Percentiles rank a stretch among this genome's conserved stretches.
phyloP scores from a whole-genome alignment of 2,888 invertebrate species.

The Periphyllus acericola region DNA sequence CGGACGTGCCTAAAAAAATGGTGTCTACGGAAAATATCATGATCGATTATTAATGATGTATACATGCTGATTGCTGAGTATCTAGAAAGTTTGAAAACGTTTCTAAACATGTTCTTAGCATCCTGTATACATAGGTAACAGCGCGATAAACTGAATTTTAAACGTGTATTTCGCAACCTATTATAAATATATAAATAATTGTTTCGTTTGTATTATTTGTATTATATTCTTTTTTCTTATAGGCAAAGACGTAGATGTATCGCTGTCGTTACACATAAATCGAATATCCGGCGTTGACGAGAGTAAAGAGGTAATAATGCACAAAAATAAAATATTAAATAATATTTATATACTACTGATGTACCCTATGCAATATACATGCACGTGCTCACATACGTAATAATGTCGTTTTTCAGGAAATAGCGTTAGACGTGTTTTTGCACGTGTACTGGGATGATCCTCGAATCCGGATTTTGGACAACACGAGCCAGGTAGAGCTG shows the following conservation, averaged over 20 bases:
- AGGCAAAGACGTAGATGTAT: conserved; percentile 72
- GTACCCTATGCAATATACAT: not conserved
- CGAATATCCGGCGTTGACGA: conserved; percentile 75
- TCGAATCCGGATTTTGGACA: conserved; percentile 67
- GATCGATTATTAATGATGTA: not conserved
- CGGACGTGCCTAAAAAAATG: not conserved
- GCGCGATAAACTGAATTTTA: not conserved
- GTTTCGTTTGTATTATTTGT: not conserved
- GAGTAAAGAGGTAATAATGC: conserved; percentile 72
- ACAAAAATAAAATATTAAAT: conserved; percentile 14
- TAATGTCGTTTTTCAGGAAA: conserved; percentile 69
- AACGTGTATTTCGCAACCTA: too few species aligned
- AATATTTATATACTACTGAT: not conserved
- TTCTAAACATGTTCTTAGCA: not conserved
- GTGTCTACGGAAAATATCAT: not conserved
- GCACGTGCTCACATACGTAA: not conserved
- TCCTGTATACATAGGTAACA: not conserved
- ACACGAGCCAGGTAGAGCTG: conserved; percentile 67
- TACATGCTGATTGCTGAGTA: too few species aligned
- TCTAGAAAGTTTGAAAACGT: not conserved
- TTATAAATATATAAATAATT: not conserved
- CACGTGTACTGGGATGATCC: conserved; percentile 75
- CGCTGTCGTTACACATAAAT: conserved; percentile 73
- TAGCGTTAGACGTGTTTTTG: conserved; percentile 74
- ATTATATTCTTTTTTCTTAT: conserved; percentile 1